Evolutionary conservation across 2,888 invertebrate genomes (phyloP), one percentile per base, ranked within the genome.

Genomic region (Chloroclystis v-ata): DNA sequence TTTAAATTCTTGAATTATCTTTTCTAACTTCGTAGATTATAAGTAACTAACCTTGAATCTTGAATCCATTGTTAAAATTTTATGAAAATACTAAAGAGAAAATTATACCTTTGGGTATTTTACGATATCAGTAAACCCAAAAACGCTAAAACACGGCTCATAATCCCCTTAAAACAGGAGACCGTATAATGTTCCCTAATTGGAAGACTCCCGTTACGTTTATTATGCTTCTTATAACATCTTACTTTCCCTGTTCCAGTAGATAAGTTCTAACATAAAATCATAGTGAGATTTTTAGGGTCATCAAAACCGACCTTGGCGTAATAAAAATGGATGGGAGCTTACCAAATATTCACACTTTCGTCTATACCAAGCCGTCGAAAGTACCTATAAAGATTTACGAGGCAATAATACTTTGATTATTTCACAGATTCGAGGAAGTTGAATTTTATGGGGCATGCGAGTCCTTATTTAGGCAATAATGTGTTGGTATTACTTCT

Each of bases 321-420:
- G 44, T 60, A 59, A 55, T 71, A 68, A 70, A 71, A 64, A 43
- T 58, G 51, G 62, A 71, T 69, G 61, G 69, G 65, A 77, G 72
- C 72, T 80, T 74, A 74, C 72, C 73, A 76, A 78, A 80, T 76
- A 78, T 82, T 82, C 79, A 75, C 78, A 75, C 72, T 71, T 71
- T 54, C 50, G 59, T 59, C 64, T 66, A 72, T 69, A 67, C 61
- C 61, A 58, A 57, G 58, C 56, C 62, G 56, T 65, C 52, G 69
- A 69, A 73, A 72, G 72, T 63, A 68, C 66, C 63, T 77, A 82
- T 83, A 83, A 79, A 81, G 81, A 84, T 82, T 84, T 83, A 84
- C 76, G 69, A 67, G 69, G 70, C 79, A 78, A 83, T 83, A 82
- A 83, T 78, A 78, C 79, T 82, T 80, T 81, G 81, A 82, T 82